These are phyloP conservation scores for Melanaphis sacchari DNA, from an alignment of 1,140 invertebrate genomes.

Conservation along the genomic window DNA sequence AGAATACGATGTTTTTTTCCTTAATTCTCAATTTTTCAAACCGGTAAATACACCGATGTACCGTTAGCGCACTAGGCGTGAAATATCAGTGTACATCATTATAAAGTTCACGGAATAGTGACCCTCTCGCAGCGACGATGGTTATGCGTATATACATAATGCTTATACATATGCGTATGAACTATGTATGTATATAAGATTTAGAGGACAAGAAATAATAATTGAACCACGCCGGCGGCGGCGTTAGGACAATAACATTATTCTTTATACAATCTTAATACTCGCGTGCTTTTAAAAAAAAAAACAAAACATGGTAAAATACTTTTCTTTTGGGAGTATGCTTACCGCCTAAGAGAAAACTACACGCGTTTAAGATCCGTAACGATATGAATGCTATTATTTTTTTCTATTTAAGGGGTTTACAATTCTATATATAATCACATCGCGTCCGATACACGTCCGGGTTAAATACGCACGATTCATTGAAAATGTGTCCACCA, in stretches of 20 bases:
- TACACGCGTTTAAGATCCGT: not conserved
- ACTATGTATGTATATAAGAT: not conserved
- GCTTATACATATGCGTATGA: not conserved
- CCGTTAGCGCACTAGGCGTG: constrained; percentile 34
- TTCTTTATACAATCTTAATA: not conserved
- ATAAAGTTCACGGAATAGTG: constrained; percentile 27
- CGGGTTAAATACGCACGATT: not conserved
- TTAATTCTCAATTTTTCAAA: constrained; percentile 41
- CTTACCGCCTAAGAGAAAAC: not conserved
- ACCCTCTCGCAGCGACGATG: not conserved
- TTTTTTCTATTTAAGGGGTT: not conserved
- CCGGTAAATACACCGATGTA: constrained; percentile 25
- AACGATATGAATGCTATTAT: not conserved
- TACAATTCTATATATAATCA: not conserved
- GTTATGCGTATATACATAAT: not conserved
- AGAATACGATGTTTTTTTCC: constrained; percentile 8
- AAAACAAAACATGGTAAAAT: not conserved
- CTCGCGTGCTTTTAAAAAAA: not conserved
- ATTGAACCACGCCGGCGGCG: not conserved
- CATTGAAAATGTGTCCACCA: not conserved
- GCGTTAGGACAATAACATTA: not conserved
- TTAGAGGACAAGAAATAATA: not conserved
- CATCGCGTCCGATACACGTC: not conserved
- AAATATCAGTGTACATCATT: constrained; percentile 27
- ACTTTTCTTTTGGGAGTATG: not conserved